These are phyloP conservation scores for Papilio elwesi DNA, from an alignment of 2,888 invertebrate species.

Conservation along the genomic window DNA sequence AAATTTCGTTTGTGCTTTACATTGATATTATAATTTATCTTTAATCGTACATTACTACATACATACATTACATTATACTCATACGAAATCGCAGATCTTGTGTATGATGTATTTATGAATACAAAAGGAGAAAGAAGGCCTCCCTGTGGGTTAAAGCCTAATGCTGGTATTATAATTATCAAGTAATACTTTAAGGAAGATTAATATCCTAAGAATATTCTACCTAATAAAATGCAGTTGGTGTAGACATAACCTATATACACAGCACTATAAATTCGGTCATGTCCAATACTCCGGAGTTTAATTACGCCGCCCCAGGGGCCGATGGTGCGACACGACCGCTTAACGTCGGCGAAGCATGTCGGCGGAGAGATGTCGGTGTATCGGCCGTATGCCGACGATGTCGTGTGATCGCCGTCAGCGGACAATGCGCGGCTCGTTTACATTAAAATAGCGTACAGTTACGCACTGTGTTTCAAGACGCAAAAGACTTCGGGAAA, in stretches of 20 bases:
- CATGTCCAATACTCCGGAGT: constrained; percentile 65
- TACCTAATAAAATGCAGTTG: constrained; percentile 3
- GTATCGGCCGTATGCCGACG: constrained; percentile 55
- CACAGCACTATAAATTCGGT: constrained; percentile 52
- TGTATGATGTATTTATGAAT: too few relatives aligned
- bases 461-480: not conserved
- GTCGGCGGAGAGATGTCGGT: constrained; percentile 40
- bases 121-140: too few relatives aligned
- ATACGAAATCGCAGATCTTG: too few relatives aligned
- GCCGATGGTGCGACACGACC: constrained; percentile 71
- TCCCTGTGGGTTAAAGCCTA: too few relatives aligned
- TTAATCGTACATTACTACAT: too few relatives aligned
- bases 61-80: too few relatives aligned
- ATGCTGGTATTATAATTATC: not conserved
- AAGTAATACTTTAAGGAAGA: not conserved
- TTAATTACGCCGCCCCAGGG: constrained; percentile 78
- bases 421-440: constrained; percentile 19
- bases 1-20: too few relatives aligned
- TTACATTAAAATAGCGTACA: constrained; percentile 19
- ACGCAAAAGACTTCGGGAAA: too few relatives aligned
- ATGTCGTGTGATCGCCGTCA: constrained; percentile 66
- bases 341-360: constrained; percentile 65
- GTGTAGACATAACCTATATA: not conserved
- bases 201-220: not conserved
- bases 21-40: too few relatives aligned